A percentile compares a stretch with the other conserved stretches of the same genome.
Evolutionary conservation across 2,113 vertebrate species (phyloP).

Genomic region (Murina feae): DNA sequence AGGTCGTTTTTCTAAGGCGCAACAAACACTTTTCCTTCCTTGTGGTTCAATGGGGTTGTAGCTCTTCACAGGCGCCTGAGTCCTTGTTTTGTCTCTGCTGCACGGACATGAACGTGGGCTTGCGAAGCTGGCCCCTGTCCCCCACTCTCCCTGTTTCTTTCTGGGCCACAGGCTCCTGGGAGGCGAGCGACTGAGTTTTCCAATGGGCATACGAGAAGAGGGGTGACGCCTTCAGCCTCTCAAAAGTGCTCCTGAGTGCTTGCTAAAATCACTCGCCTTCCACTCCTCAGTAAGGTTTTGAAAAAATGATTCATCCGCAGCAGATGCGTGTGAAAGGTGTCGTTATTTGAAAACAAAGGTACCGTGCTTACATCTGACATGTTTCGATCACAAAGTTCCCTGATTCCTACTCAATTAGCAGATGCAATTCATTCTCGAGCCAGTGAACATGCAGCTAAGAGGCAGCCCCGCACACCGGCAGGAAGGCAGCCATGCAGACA

Average conservation of each 20-base stretch:
- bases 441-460: not conserved
- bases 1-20: not conserved
- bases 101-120: not conserved
- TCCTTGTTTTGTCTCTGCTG: not conserved
- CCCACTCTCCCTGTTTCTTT: not conserved
- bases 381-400: slow-evolving; percentile 19
- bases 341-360: slow-evolving; percentile 33
- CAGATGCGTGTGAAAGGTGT: not conserved
- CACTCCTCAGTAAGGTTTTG: not conserved
- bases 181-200: not conserved
- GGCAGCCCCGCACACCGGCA: not conserved
- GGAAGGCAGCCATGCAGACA: not conserved
- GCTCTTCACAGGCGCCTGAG: not conserved
- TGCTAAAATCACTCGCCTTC: not conserved
- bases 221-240: not conserved
- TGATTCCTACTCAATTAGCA: slow-evolving; percentile 32
- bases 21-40: not conserved
- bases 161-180: not conserved
- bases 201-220: no score
- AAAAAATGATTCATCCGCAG: not conserved
- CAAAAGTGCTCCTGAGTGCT: not conserved
- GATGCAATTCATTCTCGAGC: not conserved
- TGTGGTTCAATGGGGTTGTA: not conserved
- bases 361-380: slow-evolving; percentile 7
- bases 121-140: not conserved